Base-by-base conservation (phyloP, 2,113 vertebrate genomes). In the Hemiprocne comata region DNA sequence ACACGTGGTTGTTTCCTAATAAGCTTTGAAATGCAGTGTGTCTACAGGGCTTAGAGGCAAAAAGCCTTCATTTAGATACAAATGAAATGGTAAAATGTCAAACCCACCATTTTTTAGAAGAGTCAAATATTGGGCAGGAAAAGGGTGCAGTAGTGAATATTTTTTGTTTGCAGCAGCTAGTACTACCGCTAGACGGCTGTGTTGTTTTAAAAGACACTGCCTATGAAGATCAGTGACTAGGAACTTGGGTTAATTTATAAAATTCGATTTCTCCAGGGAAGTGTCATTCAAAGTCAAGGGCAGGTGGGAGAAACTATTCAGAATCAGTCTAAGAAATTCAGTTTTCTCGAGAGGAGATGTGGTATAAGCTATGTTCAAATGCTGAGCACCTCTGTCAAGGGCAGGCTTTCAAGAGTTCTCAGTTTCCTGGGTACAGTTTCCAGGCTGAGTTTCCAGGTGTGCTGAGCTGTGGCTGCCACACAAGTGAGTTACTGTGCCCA, bases 141-240 rank as follows among this genome's bases (percentile, higher is more conserved):
- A 87, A 42, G 8, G 51, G 20, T 89, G 50, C 44, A 57, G 29
- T 15, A 93, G 38, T 40, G 65, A 85, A 33, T 69, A 57, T 42
- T 42, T 84, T 93, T 85, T 88, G 65, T 83, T 73, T 77, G 92
- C 82, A 91, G 54, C 82, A 85, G 85, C 53, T 79, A 89, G 16
- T 78, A 40, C 40, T 79, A 40, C 78, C 7, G 9, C 90, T 85
- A 93, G 93, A 91, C 57, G 8, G 38, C 90, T 20, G 24, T 89
- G 53, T 87, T 95, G 89, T 75, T 94, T 85, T 87, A 87, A 87
- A 91, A 93, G 75, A 74, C 13, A 17, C 20, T 60, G 33, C 18
- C 57, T 85, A 8, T 78, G 70, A 69, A 34, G 40, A 91, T 67
- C 29, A 40, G n/a, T 77, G 64, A n/a, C 69, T 62, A 25, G 65